Base-by-base conservation (phyloP, 2,888 invertebrate species). In the Allolobophora icterica region DNA sequence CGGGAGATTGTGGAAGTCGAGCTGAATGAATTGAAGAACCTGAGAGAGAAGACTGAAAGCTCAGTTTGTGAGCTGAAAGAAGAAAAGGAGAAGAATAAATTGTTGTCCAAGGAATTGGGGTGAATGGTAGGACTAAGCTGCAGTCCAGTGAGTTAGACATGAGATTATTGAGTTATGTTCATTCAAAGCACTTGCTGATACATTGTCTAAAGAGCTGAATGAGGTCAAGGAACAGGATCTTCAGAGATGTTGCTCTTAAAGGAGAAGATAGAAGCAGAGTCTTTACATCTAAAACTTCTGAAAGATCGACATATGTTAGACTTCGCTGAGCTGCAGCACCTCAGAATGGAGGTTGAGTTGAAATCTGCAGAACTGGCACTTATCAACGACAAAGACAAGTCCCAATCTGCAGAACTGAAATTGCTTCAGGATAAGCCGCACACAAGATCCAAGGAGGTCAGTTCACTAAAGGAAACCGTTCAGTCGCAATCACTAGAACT, bases 21-120 rank as follows among this genome's bases (percentile, higher is more conserved):
- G 87, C n/a, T 38, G 38, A 38, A 87, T 87, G 87, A 87, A 24
- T 87, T 87, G 87, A 87, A 87, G 87, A 38, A 35, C 87, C 87
- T 87, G 24, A 87, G 21, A 34, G 38, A 87, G 21, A 87, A 17
- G 87, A 87, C 19, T 24, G 87, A 87, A 87, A 34, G 38, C 87
- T 38, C 38, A 21, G 19, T 35, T 1, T 21, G 11, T 87, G 87
- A 87, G 35, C 35, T 87, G 38, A 87, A 87, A 35, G 35, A 87
- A 38, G 87, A 87, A 34, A 87, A 87, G 38, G 87, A 87, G 87
- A 15, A 38, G 38, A 38, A 34, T 34, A 38, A 87, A 87, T 6
- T 87, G 87, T 21, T 38, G 87, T 35, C 21, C 87, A 38, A 87
- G 34, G 35, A 87, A 87, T 38, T 87, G 21, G 87, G 34, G 34